phyloP scores from a whole-genome alignment of 2,113 vertebrate genomes.

The Aspiorhynchus laticeps region DNA sequence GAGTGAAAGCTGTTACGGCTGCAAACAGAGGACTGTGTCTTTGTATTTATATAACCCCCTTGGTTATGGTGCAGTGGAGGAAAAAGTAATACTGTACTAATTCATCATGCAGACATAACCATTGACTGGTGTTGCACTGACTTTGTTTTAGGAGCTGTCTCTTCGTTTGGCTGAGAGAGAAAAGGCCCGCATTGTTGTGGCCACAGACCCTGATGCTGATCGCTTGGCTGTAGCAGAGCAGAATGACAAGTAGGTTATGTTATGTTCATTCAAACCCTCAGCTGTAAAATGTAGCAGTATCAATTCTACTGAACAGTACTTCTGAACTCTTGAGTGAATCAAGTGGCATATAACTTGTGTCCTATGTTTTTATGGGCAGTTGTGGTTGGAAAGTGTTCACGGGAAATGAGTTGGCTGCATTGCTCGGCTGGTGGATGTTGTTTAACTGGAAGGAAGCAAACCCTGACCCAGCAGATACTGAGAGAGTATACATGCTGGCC shows the following conservation, averaged over 20 bases:
- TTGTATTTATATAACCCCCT: not conserved
- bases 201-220: conserved; percentile 95
- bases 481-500: conserved; percentile 86
- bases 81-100: not conserved
- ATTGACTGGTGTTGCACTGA: not conserved
- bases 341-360: not conserved
- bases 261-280: not conserved
- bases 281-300: not conserved
- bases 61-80: not conserved
- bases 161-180: conserved; percentile 87
- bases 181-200: conserved; percentile 82
- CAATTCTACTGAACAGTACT: not conserved
- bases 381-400: conserved; percentile 91
- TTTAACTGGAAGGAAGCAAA: conserved; percentile 82
- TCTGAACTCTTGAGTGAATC: conserved; percentile 18
- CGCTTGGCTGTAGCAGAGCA: conserved; percentile 90
- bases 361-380: conserved; percentile 63
- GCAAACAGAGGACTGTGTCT: no score
- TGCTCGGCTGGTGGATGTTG: conserved; percentile 98
- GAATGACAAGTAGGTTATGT: conserved; percentile 77
- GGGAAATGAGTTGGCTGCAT: conserved; percentile 89
- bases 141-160: conserved; percentile 80
- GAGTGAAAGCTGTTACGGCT: no score
- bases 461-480: conserved; percentile 68
- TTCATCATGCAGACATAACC: not conserved